Evolutionary conservation across 2,113 vertebrate genomes (phyloP).

Genomic region (Alouatta palliata): DNA sequence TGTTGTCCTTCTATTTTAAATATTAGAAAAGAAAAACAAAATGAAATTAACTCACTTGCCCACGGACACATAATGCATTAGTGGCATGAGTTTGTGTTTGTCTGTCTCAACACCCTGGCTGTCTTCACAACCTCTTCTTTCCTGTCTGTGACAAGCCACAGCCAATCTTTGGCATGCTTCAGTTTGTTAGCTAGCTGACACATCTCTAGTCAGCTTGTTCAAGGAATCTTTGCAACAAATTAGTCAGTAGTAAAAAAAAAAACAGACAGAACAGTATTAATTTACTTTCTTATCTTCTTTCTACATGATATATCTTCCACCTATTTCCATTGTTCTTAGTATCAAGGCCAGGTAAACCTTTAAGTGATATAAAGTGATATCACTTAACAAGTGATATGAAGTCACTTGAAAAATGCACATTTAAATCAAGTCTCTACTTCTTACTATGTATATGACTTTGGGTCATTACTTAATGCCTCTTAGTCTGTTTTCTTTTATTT

Average conservation of each 20-base stretch:
- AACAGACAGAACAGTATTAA: not conserved
- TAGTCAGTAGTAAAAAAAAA: not conserved
- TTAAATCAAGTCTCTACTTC: not conserved
- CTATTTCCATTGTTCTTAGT: not conserved
- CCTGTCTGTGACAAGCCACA: not conserved
- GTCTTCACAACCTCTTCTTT: not conserved
- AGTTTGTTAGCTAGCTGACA: not conserved
- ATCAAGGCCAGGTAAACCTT: not conserved
- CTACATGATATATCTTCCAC: not conserved
- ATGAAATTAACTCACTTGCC: not conserved
- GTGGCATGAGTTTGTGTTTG: not conserved
- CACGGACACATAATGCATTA: not conserved
- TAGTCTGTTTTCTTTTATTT: not conserved
- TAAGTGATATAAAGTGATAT: no score
- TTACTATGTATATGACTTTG: not conserved
- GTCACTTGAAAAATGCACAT: not conserved
- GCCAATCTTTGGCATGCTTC: not conserved
- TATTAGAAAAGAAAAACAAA: not conserved
- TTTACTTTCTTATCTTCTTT: not conserved
- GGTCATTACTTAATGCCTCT: not conserved
- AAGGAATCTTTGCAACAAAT: not conserved
- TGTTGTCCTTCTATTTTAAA: not conserved
- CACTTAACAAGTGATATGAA: not conserved
- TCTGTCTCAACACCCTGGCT: not conserved
- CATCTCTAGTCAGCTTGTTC: not conserved